Percentiles rank a stretch among this genome's conserved stretches.
These are phyloP conservation scores for Coregonus ussuriensis DNA, from an alignment of 2,797 vertebrate species.

Conservation along the genomic window DNA sequence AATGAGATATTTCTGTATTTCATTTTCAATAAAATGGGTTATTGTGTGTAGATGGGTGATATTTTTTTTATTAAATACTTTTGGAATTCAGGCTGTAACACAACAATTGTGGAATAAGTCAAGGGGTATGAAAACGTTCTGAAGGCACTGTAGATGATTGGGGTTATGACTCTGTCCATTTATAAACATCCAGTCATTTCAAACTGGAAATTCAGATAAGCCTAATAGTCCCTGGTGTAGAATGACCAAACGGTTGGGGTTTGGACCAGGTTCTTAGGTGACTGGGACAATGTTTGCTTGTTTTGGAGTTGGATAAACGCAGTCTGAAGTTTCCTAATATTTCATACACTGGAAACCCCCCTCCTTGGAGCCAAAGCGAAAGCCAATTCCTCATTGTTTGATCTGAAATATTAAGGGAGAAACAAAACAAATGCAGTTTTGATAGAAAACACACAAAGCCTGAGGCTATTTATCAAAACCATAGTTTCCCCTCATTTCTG, in stretches of 20 bases:
- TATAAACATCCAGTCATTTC: conserved; percentile 51
- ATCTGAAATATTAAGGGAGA: conserved; percentile 60
- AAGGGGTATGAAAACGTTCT: too few relatives aligned
- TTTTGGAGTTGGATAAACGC: conserved; percentile 44
- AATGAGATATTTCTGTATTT: too few relatives aligned
- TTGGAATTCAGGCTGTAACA: too few relatives aligned
- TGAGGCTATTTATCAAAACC: conserved; percentile 56
- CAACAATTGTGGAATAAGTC: too few relatives aligned
- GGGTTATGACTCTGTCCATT: conserved; percentile 39
- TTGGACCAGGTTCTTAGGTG: conserved; percentile 36
- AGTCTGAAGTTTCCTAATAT: conserved; percentile 64
- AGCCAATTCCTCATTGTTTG: conserved; percentile 39
- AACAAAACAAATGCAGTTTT: conserved; percentile 64
- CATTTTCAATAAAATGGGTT: too few relatives aligned
- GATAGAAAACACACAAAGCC: conserved; percentile 64
- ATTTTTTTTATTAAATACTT: too few relatives aligned
- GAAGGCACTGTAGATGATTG: conserved; percentile 34
- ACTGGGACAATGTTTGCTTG: conserved; percentile 61
- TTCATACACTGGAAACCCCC: conserved; percentile 37
- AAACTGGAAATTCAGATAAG: conserved; percentile 65
- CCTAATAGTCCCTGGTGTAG: conserved; percentile 44
- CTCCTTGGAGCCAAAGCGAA: not conserved
- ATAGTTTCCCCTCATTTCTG: conserved; percentile 65
- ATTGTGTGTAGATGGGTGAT: too few relatives aligned
- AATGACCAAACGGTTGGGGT: conserved; percentile 47